Percentiles rank a stretch among this genome's conserved stretches.
Evolutionary conservation across 2,888 invertebrate species (phyloP).

Genomic region (Archips crataeganus): DNA sequence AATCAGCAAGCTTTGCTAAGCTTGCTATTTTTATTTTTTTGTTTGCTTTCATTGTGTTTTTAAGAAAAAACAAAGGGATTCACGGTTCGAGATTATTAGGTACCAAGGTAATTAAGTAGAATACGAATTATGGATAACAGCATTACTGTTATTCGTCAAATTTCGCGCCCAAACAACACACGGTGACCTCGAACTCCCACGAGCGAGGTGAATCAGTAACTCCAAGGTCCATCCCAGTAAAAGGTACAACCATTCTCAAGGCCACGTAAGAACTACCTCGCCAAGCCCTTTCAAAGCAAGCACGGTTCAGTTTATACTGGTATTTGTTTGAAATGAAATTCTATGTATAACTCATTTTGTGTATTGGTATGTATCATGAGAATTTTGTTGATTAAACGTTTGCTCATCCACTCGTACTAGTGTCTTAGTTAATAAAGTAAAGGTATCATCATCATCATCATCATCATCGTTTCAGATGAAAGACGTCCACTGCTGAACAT

Average conservation of each 20-base stretch:
- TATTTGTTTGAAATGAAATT: slow-evolving; percentile 36
- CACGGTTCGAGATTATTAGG: neutral
- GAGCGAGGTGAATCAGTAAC: slow-evolving; percentile 77
- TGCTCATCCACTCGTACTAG: slow-evolving; percentile 20
- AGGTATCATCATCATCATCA: neutral
- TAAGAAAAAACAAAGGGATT: neutral
- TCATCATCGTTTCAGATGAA: too few relatives aligned
- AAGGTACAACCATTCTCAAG: slow-evolving; percentile 66
- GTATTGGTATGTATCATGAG: slow-evolving; percentile 22
- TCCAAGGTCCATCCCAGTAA: slow-evolving; percentile 71
- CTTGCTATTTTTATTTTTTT: too few relatives aligned
- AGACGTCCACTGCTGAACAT: too few relatives aligned
- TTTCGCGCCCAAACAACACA: slow-evolving; percentile 54
- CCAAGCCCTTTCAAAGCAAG: slow-evolving; percentile 44
- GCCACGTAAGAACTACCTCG: slow-evolving; percentile 30
- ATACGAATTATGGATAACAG: slow-evolving; percentile 21
- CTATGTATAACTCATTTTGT: slow-evolving; percentile 30
- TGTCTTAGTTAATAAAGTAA: slow-evolving; percentile 20
- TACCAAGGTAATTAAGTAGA: slow-evolving; percentile 1
- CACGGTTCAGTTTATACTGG: slow-evolving; percentile 53
- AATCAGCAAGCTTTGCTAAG: neutral
- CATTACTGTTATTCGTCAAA: slow-evolving; percentile 51
- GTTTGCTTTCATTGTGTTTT: neutral
- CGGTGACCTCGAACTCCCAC: slow-evolving; percentile 67
- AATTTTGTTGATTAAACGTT: slow-evolving; percentile 34